Base-by-base conservation (phyloP, 2,797 vertebrate species). In the Melanotaenia pygmaea region DNA sequence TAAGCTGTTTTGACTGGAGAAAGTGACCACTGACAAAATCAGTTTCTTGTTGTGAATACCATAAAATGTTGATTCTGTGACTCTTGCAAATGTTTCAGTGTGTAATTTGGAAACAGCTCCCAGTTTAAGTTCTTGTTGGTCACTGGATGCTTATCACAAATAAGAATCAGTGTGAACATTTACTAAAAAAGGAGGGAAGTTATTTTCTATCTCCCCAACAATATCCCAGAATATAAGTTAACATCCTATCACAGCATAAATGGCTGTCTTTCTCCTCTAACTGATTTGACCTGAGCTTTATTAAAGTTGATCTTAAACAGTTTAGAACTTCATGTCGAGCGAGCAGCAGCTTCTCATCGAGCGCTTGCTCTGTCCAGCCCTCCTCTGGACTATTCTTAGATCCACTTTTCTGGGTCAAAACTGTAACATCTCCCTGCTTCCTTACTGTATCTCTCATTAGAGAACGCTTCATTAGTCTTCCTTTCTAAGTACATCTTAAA, bases 371-470 rank as follows among this genome's bases (percentile, higher is more conserved):
- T 51, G 64, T 68, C 43, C 50, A 37, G 62, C 72, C 64, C 72
- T 54, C 56, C 59, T n/a, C 26, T 47, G 50, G 62, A 87, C 88
- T 91, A 91, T 93, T 90, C 82, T 91, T 90, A 90, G 90, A 85
- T 73, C 79, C 64, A 69, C 54, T 80, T 92, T 92, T 90, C 86
- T 90, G 88, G 90, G 91, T 87, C 91, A 88, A 37, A 86, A 83
- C 69, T 62, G 45, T 3, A 26, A 50, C 57, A 59, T 69, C 50
- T 74, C 58, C 43, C 59, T 73, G 63, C 67, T 75, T 76, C 70
- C 77, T 64, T 4, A 16, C 66, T 16, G 18, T 62, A 53, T 57
- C 65, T 73, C 68, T 61, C 62, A 24, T 63, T 54, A 43, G 7
- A 40, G 14, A 5, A 3, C 7, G 9, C 45, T 38, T 69, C 59